Conservation (phyloP, 2,113 vertebrate species). For the Crotalus viridis region DNA sequence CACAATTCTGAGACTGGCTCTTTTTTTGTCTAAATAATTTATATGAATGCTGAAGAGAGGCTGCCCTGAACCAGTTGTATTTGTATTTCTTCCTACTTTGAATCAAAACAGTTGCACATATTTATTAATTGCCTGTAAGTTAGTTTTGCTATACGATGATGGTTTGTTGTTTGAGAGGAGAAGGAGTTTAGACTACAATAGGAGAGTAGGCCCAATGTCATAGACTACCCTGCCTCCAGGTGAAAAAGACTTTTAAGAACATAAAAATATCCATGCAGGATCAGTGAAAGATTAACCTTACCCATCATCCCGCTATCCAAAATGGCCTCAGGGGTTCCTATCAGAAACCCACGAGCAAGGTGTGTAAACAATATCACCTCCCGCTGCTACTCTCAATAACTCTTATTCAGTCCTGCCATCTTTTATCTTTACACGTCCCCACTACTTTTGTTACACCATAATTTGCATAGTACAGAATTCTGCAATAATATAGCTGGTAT, state of each 20-base stretch:
- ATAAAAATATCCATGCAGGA: background rate
- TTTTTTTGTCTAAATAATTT: constrained; percentile 9
- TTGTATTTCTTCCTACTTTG: background rate
- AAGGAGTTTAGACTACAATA: background rate
- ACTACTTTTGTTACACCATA: background rate
- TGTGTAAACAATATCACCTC: background rate
- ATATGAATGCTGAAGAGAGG: background rate
- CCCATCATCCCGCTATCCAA: background rate
- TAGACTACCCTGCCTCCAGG: background rate
- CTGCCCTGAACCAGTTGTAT: background rate
- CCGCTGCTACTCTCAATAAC: background rate
- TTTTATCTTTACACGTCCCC: background rate
- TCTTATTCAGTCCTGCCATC: background rate
- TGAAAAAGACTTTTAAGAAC: background rate
- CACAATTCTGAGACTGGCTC: background rate
- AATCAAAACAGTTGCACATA: background rate
- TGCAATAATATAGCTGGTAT: background rate
- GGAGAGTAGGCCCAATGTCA: background rate
- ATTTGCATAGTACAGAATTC: background rate
- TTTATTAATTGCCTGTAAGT: background rate
- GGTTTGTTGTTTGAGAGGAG: background rate
- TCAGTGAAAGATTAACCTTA: background rate
- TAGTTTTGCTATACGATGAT: background rate
- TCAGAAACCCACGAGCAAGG: background rate
- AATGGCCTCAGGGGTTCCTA: background rate